Evolutionary conservation across 2,888 invertebrate species (phyloP), one percentile per base, ranked within the genome.

Genomic region (Heterodera filipjevi): DNA sequence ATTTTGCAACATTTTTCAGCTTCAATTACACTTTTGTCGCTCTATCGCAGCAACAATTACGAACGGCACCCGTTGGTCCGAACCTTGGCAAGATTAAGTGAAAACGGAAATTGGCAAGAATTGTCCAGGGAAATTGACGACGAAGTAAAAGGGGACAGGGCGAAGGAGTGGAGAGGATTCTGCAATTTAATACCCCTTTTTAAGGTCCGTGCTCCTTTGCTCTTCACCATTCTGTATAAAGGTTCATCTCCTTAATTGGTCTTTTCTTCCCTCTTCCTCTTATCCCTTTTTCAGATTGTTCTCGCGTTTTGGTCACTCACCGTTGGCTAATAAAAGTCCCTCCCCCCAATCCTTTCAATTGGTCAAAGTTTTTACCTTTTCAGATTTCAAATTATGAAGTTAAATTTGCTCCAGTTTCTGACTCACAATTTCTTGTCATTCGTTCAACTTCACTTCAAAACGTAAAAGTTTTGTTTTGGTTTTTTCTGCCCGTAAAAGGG

Each of bases 351-450:
- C 44, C 73, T 79, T n/a, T 30, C 79, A 35, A 75, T 64, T 32
- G 68, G n/a, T 27, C n/a, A 49, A n/a, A n/a, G n/a, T n/a, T 49
- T 59, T 22, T 12, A n/a, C n/a, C 27, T 35, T 35, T 6, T 68
- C 33, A 74, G 33, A 46, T 79, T 33, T 66, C 71, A 46, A 79
- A 79, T 68, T 79, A 79, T 33, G 66, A 49, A 33, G 78, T 79
- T 3, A 27, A 71, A 19, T 79, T 79, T 22, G 80, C 80, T 27
- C 46, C 33, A 32, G 79, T 79, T 46, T 64, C 80, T 27, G 80
- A 79, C 59, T 79, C 80, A 12, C 68, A 71, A 16, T 79, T 79
- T n/a, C 49, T 79, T 64, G 78, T 79, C 32, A 49, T 73, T 27
- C 71, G 74, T 32, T 79, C 78, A 22, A 53, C 64, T 39, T 32